Percentiles rank a stretch among this genome's conserved stretches.
These are phyloP conservation scores for Trogon melanurus DNA, from an alignment of 2,113 vertebrate genomes.

Conservation along the genomic window DNA sequence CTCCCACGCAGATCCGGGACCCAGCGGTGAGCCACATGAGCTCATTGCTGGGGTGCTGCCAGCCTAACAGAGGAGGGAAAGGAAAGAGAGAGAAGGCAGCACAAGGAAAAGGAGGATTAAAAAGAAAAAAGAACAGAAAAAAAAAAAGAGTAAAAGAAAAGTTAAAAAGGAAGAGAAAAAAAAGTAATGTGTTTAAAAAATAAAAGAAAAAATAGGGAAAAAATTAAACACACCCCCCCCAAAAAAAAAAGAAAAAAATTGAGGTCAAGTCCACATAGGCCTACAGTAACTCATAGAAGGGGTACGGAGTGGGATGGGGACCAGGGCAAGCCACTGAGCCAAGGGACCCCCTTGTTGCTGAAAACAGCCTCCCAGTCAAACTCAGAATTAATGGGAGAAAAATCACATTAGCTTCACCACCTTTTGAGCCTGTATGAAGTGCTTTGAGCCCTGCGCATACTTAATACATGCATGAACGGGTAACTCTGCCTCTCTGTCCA, in stretches of 20 bases:
- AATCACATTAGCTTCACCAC: background rate
- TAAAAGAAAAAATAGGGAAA: too few species aligned
- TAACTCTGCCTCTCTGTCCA: background rate
- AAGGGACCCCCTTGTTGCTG: background rate
- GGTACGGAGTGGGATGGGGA: too few species aligned
- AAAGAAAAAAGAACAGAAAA: background rate
- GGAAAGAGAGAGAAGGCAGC: background rate
- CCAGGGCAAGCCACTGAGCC: background rate
- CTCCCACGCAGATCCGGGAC: slow-evolving; percentile 24
- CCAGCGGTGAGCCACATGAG: background rate
- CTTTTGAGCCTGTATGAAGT: background rate
- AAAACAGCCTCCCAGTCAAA: background rate
- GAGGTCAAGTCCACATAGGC: background rate
- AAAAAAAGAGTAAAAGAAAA: background rate
- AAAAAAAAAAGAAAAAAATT: background rate
- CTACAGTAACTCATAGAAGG: background rate
- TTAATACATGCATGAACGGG: background rate
- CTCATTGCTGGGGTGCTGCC: background rate
- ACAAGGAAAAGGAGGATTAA: background rate
- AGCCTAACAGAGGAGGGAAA: background rate
- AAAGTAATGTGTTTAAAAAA: background rate
- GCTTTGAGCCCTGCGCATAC: background rate
- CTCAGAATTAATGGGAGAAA: accelerated
- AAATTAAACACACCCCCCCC: too few species aligned
- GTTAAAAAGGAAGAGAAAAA: background rate